Conservation (phyloP, 2,888 invertebrate species). For the Melanostoma mellinum region DNA sequence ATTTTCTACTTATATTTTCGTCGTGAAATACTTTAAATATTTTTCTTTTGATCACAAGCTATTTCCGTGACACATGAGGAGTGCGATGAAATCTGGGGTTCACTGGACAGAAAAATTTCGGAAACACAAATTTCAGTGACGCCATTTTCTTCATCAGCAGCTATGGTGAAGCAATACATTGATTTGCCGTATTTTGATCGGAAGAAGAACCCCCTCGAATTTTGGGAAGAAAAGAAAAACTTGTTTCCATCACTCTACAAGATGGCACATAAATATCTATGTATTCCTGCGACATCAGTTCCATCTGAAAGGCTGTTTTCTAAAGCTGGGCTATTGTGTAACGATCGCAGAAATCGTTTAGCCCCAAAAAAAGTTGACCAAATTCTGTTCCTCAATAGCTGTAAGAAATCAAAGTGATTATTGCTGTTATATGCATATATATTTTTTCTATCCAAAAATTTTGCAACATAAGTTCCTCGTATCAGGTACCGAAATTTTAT, state of each 20-base stretch:
- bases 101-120: neutral
- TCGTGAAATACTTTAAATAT: neutral
- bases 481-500: too few species aligned
- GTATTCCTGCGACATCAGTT: slow-evolving; percentile 37
- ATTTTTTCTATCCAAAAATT: too few species aligned
- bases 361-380: slow-evolving; percentile 26
- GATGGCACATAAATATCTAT: slow-evolving; percentile 18
- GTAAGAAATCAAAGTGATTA: too few species aligned
- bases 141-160: neutral
- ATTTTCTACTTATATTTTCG: too few species aligned
- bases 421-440: too few species aligned
- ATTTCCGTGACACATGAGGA: neutral
- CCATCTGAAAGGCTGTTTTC: slow-evolving; percentile 39
- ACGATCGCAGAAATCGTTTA: slow-evolving; percentile 27
- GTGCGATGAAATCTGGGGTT: neutral
- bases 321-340: slow-evolving; percentile 19
- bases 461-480: too few species aligned
- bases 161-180: slow-evolving; percentile 22
- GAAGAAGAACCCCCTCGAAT: slow-evolving; percentile 1
- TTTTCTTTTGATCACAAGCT: neutral
- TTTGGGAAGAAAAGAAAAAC: slow-evolving; percentile 21
- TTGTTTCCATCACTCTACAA: slow-evolving; percentile 21
- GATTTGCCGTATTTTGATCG: slow-evolving; percentile 21
- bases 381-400: slow-evolving; percentile 13
- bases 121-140: neutral